Evolutionary conservation across 2,797 vertebrate species (phyloP).

Genomic region (Helostoma temminkii): DNA sequence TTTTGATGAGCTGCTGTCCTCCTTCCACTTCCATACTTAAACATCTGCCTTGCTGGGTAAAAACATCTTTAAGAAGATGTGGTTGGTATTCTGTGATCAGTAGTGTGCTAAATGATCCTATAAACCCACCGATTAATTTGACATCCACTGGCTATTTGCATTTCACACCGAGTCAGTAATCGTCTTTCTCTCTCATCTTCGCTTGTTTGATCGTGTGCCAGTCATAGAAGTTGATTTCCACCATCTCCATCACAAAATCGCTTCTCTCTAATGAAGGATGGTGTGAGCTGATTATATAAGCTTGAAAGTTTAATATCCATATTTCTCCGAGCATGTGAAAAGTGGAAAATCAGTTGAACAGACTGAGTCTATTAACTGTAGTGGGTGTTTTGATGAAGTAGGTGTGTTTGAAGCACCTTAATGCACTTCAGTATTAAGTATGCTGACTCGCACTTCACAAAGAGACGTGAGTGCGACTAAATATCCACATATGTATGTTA

Average conservation of each 20-base stretch:
- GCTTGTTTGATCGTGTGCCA: constrained; percentile 43
- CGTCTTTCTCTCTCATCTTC: constrained; percentile 20
- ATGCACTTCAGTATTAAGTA: too few species aligned
- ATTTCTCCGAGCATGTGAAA: constrained; percentile 19
- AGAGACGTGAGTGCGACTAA: constrained; percentile 20
- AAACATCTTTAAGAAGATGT: constrained; percentile 25
- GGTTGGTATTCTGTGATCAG: constrained; percentile 47
- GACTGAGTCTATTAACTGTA: too few species aligned
- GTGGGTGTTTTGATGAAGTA: constrained; percentile 17
- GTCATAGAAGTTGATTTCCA: constrained; percentile 24
- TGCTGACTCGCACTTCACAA: too few species aligned
- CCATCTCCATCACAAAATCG: constrained; percentile 28
- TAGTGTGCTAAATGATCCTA: constrained; percentile 32
- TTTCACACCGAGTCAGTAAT: constrained; percentile 24
- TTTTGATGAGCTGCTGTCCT: constrained; percentile 25
- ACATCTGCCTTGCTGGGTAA: constrained; percentile 19
- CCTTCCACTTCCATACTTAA: constrained; percentile 19
- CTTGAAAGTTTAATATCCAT: constrained; percentile 15
- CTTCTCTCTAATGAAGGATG: neutral
- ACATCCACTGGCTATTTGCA: constrained; percentile 35
- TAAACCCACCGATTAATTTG: constrained; percentile 29
- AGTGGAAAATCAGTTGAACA: constrained; percentile 15
- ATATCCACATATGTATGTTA: constrained; percentile 2
- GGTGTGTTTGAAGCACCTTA: constrained; percentile 37
- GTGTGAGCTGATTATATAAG: constrained; percentile 29